These are phyloP conservation scores for Archilochus colubris DNA, from an alignment of 2,113 vertebrate species.

Conservation along the genomic window DNA sequence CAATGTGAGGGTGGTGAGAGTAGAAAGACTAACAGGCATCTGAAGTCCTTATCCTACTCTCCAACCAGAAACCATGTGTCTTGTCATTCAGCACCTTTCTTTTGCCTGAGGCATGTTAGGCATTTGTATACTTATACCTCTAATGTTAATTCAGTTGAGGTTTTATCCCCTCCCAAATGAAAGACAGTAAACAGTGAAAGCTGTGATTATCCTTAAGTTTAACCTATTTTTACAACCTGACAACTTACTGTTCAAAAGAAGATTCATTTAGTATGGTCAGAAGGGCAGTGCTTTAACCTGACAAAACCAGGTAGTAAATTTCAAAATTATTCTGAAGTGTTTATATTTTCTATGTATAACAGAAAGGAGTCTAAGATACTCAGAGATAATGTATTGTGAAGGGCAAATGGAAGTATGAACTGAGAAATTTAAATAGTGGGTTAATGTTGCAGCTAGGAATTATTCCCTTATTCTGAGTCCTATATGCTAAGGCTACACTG, in stretches of 20 bases:
- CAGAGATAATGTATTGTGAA: neutral
- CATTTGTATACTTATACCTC: neutral
- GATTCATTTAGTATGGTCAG: neutral
- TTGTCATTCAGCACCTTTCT: neutral
- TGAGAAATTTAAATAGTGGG: neutral
- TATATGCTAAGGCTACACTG: neutral
- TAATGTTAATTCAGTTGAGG: neutral
- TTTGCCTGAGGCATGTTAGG: neutral
- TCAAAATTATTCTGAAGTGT: neutral
- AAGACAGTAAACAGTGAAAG: neutral
- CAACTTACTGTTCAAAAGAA: neutral
- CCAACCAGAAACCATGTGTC: neutral
- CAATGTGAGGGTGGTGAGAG: neutral
- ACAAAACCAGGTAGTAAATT: neutral
- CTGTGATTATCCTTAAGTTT: neutral
- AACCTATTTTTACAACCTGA: neutral
- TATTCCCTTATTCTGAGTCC: neutral
- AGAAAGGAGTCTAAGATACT: neutral
- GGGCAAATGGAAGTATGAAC: neutral
- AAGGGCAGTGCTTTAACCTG: neutral
- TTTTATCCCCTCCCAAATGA: neutral
- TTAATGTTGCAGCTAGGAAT: neutral
- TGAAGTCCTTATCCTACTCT: neutral
- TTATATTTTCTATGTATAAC: neutral
- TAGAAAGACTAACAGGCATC: fast-evolving